Evolutionary conservation across 2,888 invertebrate species (phyloP).

Genomic region (Tuberolachnus salignus): DNA sequence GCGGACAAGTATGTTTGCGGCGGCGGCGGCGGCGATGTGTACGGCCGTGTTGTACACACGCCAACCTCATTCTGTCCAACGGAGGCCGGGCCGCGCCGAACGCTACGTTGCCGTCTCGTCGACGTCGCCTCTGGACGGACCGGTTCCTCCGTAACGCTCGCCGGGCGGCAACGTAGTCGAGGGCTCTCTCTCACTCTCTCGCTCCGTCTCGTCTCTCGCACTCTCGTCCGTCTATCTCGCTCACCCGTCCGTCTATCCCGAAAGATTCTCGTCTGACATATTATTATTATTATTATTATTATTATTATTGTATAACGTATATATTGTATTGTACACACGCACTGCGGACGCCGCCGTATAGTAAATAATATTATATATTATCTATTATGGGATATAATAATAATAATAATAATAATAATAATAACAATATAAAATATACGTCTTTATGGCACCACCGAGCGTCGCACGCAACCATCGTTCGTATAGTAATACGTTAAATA

Average conservation of each 20-base stretch:
- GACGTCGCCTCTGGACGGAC: constrained; percentile 45
- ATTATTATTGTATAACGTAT: neutral
- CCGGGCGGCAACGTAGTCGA: constrained; percentile 47
- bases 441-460: no score
- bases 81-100: constrained; percentile 42
- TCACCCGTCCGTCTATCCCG: neutral
- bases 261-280: neutral
- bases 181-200: neutral
- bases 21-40: constrained; percentile 37
- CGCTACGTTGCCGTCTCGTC: constrained; percentile 42
- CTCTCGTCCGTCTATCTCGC: no score
- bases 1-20: constrained; percentile 18
- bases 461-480: no score
- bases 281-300: constrained; percentile 23
- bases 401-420: no score
- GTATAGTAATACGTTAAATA: neutral
- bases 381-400: no score
- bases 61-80: constrained; percentile 56
- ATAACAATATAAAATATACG: no score
- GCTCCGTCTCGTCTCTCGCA: neutral
- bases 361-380: no score
- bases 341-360: no score
- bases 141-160: constrained; percentile 33
- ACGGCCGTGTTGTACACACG: neutral
- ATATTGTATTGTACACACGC: neutral